A percentile compares a stretch with the other conserved stretches of the same genome.
phyloP scores from a whole-genome alignment of 1,140 invertebrate species.

The Asobara japonica region DNA sequence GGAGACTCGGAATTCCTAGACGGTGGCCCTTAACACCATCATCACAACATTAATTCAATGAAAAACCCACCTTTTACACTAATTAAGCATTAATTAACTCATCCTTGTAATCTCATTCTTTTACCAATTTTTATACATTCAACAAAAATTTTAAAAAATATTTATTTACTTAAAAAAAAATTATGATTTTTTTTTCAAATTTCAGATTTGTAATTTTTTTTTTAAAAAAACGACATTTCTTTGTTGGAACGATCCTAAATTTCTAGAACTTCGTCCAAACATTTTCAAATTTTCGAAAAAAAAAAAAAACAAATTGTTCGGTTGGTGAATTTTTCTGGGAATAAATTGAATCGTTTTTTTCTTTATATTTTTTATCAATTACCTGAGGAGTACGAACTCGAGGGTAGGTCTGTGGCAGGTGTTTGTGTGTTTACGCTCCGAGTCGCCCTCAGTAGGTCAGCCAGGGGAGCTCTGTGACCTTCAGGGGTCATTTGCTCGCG shows the following conservation, averaged over 20 bases:
- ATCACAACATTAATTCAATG: conserved; percentile 42
- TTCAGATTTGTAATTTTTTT: too few relatives aligned
- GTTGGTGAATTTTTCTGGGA: too few relatives aligned
- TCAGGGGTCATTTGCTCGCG: conserved; percentile 76
- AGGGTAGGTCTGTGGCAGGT: conserved; percentile 71
- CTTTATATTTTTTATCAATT: conserved; percentile 27
- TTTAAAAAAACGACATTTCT: too few relatives aligned
- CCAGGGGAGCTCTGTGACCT: conserved; percentile 83
- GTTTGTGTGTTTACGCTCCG: conserved; percentile 87
- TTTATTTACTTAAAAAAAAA: not conserved
- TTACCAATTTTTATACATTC: too few relatives aligned
- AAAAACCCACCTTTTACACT: too few relatives aligned
- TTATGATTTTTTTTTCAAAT: too few relatives aligned
- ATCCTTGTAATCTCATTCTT: too few relatives aligned
- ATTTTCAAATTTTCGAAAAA: not conserved
- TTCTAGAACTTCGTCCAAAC: not conserved
- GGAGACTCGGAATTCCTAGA: conserved; percentile 71
- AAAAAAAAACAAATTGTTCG: too few relatives aligned
- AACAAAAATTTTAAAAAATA: not conserved
- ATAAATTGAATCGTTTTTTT: conserved; percentile 27
- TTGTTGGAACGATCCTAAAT: not conserved
- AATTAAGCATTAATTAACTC: conserved; percentile 3
- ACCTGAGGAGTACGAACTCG: conserved; percentile 70
- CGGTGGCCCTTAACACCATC: conserved; percentile 66
- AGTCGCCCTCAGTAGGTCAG: conserved; percentile 76